These are phyloP conservation scores for Schizopygopsis malacanthus DNA, from an alignment of 2,797 vertebrate genomes.

Conservation along the genomic window DNA sequence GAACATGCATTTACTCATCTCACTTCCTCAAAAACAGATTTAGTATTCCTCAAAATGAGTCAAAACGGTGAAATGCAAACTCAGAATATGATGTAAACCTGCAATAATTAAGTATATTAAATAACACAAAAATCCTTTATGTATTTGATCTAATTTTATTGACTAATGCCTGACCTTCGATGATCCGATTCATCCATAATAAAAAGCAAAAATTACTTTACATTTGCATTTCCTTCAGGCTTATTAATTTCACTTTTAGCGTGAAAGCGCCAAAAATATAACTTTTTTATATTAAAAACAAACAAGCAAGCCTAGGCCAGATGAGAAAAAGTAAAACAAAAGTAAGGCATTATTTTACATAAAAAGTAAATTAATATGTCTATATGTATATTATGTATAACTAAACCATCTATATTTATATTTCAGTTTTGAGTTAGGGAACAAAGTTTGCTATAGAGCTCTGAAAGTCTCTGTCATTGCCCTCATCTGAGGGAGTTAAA, in stretches of 20 bases:
- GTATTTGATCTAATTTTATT: neutral
- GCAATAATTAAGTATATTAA: too few species aligned
- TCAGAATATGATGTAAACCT: too few species aligned
- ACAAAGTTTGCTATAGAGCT: neutral
- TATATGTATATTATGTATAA: neutral
- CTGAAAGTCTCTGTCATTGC: neutral
- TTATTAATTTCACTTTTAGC: neutral
- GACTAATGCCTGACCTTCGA: neutral
- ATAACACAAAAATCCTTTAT: neutral
- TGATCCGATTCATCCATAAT: neutral
- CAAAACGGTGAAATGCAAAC: too few species aligned
- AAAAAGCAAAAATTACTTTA: neutral
- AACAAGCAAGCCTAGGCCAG: neutral
- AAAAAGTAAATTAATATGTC: neutral
- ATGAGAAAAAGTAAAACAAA: neutral
- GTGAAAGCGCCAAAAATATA: neutral
- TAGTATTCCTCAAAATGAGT: too few species aligned
- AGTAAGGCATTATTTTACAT: neutral
- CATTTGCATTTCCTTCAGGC: neutral
- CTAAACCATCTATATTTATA: neutral
- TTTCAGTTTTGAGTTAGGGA: neutral
- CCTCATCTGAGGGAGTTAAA: conserved; percentile 18
- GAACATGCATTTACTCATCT: neutral
- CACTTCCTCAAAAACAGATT: neutral
- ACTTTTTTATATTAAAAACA: neutral